Percentiles rank a stretch among this genome's conserved stretches.
phyloP scores from a whole-genome alignment of 2,113 vertebrate genomes.

The Syngnathus scovelli region DNA sequence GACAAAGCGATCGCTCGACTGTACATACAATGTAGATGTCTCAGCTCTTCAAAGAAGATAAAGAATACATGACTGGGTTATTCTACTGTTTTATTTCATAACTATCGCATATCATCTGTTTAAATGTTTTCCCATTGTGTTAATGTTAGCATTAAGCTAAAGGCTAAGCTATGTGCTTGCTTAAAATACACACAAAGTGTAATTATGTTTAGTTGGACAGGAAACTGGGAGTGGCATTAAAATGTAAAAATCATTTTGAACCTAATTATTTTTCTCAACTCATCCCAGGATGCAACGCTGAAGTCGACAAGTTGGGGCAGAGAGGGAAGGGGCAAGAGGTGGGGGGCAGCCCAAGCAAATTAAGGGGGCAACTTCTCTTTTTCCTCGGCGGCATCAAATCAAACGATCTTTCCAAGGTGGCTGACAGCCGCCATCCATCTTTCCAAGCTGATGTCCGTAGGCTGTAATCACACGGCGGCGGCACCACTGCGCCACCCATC shows the following conservation, averaged over 20 bases:
- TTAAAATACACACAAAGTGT: not conserved
- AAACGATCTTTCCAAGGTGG: constrained; percentile 53
- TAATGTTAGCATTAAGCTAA: not conserved
- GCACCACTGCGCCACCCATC: constrained; percentile 23
- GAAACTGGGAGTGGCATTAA: too few species aligned
- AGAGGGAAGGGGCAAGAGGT: not conserved
- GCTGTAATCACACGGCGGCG: constrained; percentile 44
- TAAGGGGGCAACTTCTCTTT: constrained; percentile 45
- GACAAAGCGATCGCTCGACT: not conserved
- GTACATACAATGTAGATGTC: not conserved
- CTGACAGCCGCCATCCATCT: constrained; percentile 57
- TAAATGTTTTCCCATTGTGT: not conserved
- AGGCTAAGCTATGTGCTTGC: not conserved
- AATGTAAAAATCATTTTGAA: not conserved
- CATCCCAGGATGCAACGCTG: constrained; percentile 39
- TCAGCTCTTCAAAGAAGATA: too few species aligned
- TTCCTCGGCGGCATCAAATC: constrained; percentile 39
- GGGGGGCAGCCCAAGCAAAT: constrained; percentile 24
- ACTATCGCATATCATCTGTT: too few species aligned
- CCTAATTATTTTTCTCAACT: not conserved
- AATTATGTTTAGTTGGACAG: not conserved
- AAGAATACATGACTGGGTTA: too few species aligned
- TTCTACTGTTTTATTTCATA: too few species aligned
- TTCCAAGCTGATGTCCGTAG: constrained; percentile 40
- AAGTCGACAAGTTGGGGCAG: constrained; percentile 35